Evolutionary conservation across 2,888 invertebrate species (phyloP).

Genomic region (Erebia palarica): DNA sequence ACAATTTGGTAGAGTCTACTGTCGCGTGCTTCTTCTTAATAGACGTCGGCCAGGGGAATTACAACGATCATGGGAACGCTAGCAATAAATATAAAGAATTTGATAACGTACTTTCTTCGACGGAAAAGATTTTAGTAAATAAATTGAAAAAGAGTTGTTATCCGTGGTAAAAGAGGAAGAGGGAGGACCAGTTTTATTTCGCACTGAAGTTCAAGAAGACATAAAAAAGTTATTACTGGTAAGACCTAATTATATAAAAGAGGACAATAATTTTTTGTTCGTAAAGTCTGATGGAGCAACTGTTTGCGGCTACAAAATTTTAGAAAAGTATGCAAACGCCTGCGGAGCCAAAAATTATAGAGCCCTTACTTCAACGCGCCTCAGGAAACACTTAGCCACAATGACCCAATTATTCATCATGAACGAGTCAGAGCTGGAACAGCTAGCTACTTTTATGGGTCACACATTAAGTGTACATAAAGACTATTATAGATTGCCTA

Average conservation of each 20-base stretch:
- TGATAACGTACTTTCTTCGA: constrained; percentile 32
- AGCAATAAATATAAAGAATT: constrained; percentile 42
- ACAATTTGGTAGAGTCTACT: constrained; percentile 19
- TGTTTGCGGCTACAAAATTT: constrained; percentile 32
- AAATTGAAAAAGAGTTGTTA: constrained; percentile 41
- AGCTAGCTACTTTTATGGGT: too few species aligned
- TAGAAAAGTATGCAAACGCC: constrained; percentile 19
- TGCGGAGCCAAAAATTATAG: constrained; percentile 16
- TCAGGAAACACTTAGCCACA: too few species aligned
- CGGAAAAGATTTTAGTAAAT: constrained; percentile 40
- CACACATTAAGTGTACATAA: too few species aligned
- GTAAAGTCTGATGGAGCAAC: constrained; percentile 30
- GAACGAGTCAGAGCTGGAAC: too few species aligned
- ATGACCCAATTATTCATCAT: too few species aligned
- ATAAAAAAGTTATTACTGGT: constrained; percentile 32
- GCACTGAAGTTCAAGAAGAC: constrained; percentile 39
- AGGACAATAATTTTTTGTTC: constrained; percentile 38
- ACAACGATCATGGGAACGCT: constrained; percentile 30
- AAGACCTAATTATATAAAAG: constrained; percentile 21
- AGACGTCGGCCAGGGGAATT: constrained; percentile 26
- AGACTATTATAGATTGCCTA: too few species aligned
- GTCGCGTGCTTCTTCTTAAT: constrained; percentile 15
- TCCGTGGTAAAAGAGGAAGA: constrained; percentile 34
- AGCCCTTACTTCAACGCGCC: too few species aligned
- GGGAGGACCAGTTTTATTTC: constrained; percentile 42